Evolutionary conservation across 2,888 invertebrate species (phyloP).

Genomic region (Furcula furcula): DNA sequence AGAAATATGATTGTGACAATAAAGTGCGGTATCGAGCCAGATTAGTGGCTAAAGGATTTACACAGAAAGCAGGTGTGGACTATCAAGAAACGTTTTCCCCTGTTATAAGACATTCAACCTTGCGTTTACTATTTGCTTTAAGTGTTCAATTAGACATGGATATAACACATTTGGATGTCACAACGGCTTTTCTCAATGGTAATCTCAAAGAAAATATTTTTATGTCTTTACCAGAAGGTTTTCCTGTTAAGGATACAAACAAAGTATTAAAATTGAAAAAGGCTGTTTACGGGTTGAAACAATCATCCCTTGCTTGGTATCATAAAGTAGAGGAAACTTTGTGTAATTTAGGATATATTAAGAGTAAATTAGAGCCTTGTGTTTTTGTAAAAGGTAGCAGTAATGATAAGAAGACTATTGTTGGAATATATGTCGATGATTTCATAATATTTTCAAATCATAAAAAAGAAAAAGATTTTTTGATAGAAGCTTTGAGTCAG

Average conservation of each 20-base stretch:
- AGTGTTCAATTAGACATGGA: too few relatives aligned
- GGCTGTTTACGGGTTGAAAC: background rate
- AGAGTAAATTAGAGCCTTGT: background rate
- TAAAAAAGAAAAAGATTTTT: background rate
- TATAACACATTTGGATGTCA: too few relatives aligned
- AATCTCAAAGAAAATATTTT: too few relatives aligned
- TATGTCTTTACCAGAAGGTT: too few relatives aligned
- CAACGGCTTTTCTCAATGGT: too few relatives aligned
- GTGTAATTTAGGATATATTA: background rate
- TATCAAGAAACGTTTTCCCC: slow-evolving; percentile 4
- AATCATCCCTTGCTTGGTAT: background rate
- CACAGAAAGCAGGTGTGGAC: slow-evolving; percentile 4
- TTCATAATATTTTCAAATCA: background rate
- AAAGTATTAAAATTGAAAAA: background rate
- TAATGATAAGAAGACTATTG: too few relatives aligned
- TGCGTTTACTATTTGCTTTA: too few relatives aligned
- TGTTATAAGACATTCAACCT: slow-evolving; percentile 1
- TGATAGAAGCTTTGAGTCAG: background rate
- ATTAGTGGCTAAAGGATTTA: slow-evolving; percentile 3
- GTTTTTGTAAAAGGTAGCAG: too few relatives aligned
- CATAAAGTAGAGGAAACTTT: background rate
- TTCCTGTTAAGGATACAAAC: background rate
- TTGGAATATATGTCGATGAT: background rate
- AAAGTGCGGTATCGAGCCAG: slow-evolving; percentile 3
- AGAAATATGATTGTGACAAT: slow-evolving; percentile 6